Percentiles rank a stretch among this genome's conserved stretches.
Conservation (phyloP, 2,888 invertebrate genomes). For the Oscheius sp. region DNA sequence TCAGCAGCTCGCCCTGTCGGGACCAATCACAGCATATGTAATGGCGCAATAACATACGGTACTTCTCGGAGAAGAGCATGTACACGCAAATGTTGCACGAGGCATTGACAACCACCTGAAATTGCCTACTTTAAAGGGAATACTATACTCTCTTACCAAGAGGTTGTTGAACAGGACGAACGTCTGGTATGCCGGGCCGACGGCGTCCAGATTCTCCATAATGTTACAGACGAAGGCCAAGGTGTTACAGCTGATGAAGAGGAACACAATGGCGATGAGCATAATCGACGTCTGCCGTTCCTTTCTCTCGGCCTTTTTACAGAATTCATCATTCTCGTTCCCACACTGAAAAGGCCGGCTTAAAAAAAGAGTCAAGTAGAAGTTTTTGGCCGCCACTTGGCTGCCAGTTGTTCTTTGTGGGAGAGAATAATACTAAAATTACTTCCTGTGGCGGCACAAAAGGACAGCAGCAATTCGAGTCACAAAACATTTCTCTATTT, state of each 20-base stretch:
- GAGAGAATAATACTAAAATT: no score
- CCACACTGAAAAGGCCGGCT: conserved; percentile 46
- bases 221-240: conserved; percentile 68
- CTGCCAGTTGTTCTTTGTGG: not conserved
- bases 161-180: conserved; percentile 66
- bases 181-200: conserved; percentile 50
- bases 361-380: not conserved
- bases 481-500: no score
- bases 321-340: conserved; percentile 55
- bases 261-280: conserved; percentile 67
- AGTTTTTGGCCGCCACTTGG: not conserved
- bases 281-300: conserved; percentile 69
- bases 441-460: no score
- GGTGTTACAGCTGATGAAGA: conserved; percentile 67
- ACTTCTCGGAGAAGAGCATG: conserved; percentile 71
- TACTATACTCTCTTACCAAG: conserved; percentile 43
- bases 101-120: conserved; percentile 68
- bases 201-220: conserved; percentile 64
- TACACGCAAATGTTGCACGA: conserved; percentile 69
- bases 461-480: no score
- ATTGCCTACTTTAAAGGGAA: not conserved
- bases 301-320: conserved; percentile 57
- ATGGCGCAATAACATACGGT: conserved; percentile 65
- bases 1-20: conserved; percentile 60
- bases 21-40: conserved; percentile 67